Conservation (phyloP, 2,888 invertebrate genomes). For the Cheilosia scutellata region DNA sequence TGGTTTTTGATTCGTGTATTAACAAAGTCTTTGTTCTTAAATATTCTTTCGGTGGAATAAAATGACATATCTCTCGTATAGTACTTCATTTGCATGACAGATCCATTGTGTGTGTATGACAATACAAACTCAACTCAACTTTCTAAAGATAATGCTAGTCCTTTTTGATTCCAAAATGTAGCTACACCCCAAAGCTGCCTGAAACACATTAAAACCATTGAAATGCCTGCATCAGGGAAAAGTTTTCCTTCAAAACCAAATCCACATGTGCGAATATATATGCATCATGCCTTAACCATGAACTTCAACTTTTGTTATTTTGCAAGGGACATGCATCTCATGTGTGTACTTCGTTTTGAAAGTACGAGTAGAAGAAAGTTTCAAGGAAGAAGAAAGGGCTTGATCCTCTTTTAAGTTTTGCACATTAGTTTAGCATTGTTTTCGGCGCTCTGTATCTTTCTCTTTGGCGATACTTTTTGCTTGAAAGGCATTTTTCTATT, state of each 20-base stretch:
- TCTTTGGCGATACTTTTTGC: slow-evolving; percentile 27
- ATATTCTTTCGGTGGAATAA: background rate
- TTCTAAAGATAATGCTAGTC: slow-evolving; percentile 23
- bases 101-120: slow-evolving; percentile 31
- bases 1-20: slow-evolving; percentile 38
- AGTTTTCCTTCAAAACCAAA: slow-evolving; percentile 17
- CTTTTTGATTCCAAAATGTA: slow-evolving; percentile 24
- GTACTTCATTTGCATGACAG: slow-evolving; percentile 54
- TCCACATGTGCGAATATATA: slow-evolving; percentile 26
- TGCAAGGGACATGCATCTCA: slow-evolving; percentile 17
- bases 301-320: slow-evolving; percentile 62
- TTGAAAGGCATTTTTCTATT: slow-evolving; percentile 63
- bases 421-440: slow-evolving; percentile 52
- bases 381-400: slow-evolving; percentile 27
- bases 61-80: background rate
- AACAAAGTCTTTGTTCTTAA: slow-evolving; percentile 32
- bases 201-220: slow-evolving; percentile 58
- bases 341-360: background rate
- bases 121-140: slow-evolving; percentile 27
- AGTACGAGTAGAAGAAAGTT: slow-evolving; percentile 23
- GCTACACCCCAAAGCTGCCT: slow-evolving; percentile 45
- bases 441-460: slow-evolving; percentile 4
- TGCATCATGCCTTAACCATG: slow-evolving; percentile 53
- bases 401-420: slow-evolving; percentile 44
- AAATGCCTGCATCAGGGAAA: slow-evolving; percentile 59